phyloP scores from a whole-genome alignment of 92 coral and sea anemone genomes.

The Montipora capitata region DNA sequence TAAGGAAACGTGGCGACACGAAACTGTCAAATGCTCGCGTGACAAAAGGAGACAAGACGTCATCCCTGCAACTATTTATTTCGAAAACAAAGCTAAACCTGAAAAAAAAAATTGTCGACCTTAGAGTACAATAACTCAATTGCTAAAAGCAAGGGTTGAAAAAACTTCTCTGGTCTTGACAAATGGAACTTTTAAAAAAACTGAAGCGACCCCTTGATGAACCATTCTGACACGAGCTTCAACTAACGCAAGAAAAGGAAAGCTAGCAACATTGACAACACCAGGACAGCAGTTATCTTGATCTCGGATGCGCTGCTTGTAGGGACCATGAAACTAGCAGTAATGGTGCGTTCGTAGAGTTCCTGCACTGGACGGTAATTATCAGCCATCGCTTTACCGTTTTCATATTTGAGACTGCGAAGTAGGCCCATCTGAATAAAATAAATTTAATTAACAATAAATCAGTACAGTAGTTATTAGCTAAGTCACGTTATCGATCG shows the following conservation, averaged over 20 bases:
- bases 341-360: slow-evolving; percentile 68
- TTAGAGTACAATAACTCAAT: no score
- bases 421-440: slow-evolving; percentile 10
- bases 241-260: background rate
- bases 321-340: slow-evolving; percentile 47
- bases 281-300: slow-evolving; percentile 17
- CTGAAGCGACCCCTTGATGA: background rate
- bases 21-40: background rate
- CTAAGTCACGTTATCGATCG: no score
- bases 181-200: background rate
- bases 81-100: background rate
- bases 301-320: background rate
- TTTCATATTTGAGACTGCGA: slow-evolving; percentile 5
- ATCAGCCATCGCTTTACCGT: slow-evolving; percentile 29
- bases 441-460: background rate
- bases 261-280: background rate
- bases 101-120: background rate
- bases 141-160: background rate
- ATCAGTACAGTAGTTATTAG: no score
- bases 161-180: background rate
- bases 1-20: background rate
- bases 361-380: slow-evolving; percentile 82
- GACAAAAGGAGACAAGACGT: background rate
- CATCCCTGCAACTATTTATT: background rate
- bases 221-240: background rate